These are phyloP conservation scores for Aphis gossypii DNA, from an alignment of 1,140 invertebrate genomes.

Conservation along the genomic window DNA sequence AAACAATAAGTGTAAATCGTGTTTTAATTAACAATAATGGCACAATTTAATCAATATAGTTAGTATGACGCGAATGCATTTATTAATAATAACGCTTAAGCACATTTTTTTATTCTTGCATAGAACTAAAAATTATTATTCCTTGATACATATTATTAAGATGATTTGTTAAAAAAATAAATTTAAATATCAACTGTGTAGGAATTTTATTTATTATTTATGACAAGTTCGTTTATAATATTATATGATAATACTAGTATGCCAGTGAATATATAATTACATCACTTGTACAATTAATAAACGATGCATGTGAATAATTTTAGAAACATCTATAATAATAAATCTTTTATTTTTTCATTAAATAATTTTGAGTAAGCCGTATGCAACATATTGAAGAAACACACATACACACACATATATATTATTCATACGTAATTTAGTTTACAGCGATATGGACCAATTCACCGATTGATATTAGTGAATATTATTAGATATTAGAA, in stretches of 20 bases:
- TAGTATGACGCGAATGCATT: background rate
- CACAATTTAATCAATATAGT: background rate
- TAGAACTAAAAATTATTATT: background rate
- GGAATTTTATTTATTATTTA: background rate
- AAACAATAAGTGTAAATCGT: background rate
- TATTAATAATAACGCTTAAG: background rate
- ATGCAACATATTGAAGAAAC: background rate
- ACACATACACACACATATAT: no score
- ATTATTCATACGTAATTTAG: background rate
- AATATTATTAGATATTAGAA: no score
- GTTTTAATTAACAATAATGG: background rate
- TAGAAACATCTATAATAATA: background rate
- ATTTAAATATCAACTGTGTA: background rate
- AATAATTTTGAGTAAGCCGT: background rate
- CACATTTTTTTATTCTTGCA: background rate
- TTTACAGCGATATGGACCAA: background rate
- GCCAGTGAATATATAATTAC: no score
- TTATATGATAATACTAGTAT: no score
- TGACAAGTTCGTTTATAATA: background rate
- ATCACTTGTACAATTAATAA: no score
- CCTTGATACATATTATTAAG: background rate
- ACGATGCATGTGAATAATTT: background rate
- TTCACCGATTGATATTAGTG: background rate
- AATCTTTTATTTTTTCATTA: background rate
- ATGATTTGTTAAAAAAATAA: background rate